A percentile compares a stretch with the other conserved stretches of the same genome.
These are phyloP conservation scores for Zenarchopterus dispar DNA, from an alignment of 2,797 vertebrate species.

Conservation along the genomic window DNA sequence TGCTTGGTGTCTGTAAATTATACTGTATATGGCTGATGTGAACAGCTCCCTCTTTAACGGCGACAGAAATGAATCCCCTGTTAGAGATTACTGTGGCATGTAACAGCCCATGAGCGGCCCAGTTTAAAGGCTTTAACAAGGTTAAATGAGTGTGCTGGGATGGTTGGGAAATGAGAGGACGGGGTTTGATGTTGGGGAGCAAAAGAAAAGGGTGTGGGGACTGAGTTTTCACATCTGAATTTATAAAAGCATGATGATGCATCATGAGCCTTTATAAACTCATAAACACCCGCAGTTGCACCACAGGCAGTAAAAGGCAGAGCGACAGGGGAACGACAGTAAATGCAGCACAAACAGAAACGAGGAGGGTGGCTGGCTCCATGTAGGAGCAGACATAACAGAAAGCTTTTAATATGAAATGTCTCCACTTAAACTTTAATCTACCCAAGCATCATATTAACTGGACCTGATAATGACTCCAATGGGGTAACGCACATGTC, in stretches of 20 bases:
- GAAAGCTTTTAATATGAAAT: constrained; percentile 62
- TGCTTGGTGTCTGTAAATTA: constrained; percentile 60
- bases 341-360: constrained; percentile 57
- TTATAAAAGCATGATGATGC: constrained; percentile 72
- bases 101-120: constrained; percentile 68
- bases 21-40: constrained; percentile 51
- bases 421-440: constrained; percentile 65
- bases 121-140: constrained; percentile 78
- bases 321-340: constrained; percentile 49
- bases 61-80: constrained; percentile 74
- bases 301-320: constrained; percentile 63
- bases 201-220: constrained; percentile 16
- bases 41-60: constrained; percentile 61
- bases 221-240: constrained; percentile 57
- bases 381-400: constrained; percentile 54
- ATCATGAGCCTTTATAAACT: constrained; percentile 71
- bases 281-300: constrained; percentile 66
- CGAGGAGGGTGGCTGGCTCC: constrained; percentile 23
- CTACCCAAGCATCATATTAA: constrained; percentile 51
- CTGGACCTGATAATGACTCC: constrained; percentile 46
- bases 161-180: constrained; percentile 29
- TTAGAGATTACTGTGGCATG: constrained; percentile 76
- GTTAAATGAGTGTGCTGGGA: constrained; percentile 74
- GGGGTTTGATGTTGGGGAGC: constrained; percentile 13
- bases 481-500: constrained; percentile 19